Percentiles rank a stretch among this genome's conserved stretches.
phyloP scores from a whole-genome alignment of 2,113 vertebrate species.

The Heterochromis multidens region DNA sequence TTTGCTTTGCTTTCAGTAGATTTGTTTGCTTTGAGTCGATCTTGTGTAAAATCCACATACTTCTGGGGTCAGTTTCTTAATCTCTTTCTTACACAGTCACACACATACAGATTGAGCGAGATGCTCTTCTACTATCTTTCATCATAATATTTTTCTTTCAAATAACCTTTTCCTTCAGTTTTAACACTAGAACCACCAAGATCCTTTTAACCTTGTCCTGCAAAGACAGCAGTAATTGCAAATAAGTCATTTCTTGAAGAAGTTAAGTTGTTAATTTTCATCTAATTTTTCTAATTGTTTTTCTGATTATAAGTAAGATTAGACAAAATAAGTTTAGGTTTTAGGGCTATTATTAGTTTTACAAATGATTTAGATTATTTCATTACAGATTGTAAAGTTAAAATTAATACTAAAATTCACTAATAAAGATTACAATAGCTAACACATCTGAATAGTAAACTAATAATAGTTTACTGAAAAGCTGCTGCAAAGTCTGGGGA shows the following conservation, averaged over 20 bases:
- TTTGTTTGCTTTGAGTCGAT: slow-evolving; percentile 33
- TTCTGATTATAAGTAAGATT: not conserved
- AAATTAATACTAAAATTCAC: not conserved
- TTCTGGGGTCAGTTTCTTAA: not conserved
- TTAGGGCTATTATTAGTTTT: not conserved
- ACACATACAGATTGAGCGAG: not conserved
- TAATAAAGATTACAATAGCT: not conserved
- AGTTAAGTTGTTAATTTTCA: not conserved
- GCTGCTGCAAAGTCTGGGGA: not conserved
- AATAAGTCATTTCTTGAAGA: not conserved
- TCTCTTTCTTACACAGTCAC: not conserved
- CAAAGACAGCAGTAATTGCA: not conserved
- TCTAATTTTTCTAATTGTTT: not conserved
- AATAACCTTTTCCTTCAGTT: not conserved
- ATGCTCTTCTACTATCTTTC: not conserved
- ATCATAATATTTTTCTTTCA: not conserved
- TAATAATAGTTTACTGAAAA: not conserved
- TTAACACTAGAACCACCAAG: not conserved
- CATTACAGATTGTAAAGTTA: too few species aligned
- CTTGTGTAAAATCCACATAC: slow-evolving; percentile 31
- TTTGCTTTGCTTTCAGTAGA: slow-evolving; percentile 26
- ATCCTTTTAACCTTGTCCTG: not conserved
- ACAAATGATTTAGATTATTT: too few species aligned
- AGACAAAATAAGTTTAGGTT: not conserved
- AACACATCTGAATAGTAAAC: not conserved